phyloP scores from a whole-genome alignment of 2,888 invertebrate species.

The Agrotis exclamationis region DNA sequence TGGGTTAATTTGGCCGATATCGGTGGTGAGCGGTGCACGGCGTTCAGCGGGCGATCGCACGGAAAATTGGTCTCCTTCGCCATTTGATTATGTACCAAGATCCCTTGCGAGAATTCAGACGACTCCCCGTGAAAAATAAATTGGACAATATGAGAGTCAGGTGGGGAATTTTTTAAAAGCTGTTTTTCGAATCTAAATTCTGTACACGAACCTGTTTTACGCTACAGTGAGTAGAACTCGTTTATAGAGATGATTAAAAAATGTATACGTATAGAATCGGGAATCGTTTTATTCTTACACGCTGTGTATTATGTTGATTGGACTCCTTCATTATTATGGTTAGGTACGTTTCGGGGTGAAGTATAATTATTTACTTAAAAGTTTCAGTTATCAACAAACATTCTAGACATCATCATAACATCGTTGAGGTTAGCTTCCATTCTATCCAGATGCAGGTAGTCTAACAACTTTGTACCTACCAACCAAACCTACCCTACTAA shows the following conservation, averaged over 20 bases:
- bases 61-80: slow-evolving; percentile 87
- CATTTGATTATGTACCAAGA: slow-evolving; percentile 87
- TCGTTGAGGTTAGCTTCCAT: too few species aligned
- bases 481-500: too few species aligned
- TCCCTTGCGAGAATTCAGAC: slow-evolving; percentile 76
- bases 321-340: background rate
- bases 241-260: slow-evolving; percentile 49
- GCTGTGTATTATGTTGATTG: background rate
- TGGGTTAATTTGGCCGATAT: slow-evolving; percentile 87
- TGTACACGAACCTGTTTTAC: slow-evolving; percentile 43
- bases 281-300: slow-evolving; percentile 16
- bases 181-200: slow-evolving; percentile 55
- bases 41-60: slow-evolving; percentile 82
- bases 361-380: background rate
- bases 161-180: slow-evolving; percentile 59
- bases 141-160: slow-evolving; percentile 75
- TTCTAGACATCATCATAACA: background rate
- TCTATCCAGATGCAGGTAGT: too few species aligned
- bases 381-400: background rate
- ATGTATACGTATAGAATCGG: slow-evolving; percentile 16
- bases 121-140: slow-evolving; percentile 77
- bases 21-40: slow-evolving; percentile 74
- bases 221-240: slow-evolving; percentile 38
- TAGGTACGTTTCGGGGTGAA: background rate
- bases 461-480: too few species aligned